Base-by-base conservation (phyloP, 1,140 invertebrate species). In the Drosophila sproati region DNA sequence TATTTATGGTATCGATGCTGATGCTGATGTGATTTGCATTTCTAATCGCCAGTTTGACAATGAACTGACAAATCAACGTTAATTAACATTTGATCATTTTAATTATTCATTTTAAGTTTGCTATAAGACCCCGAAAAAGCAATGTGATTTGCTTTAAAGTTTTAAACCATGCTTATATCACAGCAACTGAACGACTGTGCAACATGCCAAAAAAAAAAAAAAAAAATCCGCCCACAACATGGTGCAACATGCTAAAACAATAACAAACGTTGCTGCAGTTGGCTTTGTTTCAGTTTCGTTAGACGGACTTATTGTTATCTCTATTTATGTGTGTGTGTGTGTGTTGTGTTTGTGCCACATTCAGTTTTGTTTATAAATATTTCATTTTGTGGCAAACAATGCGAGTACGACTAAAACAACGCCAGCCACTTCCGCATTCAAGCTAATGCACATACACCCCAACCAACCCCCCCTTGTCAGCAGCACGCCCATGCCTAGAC, bases 271-370 rank as follows among this genome's bases (percentile, higher is more conserved):
- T 43, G n/a, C 50, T 28, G 7, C 39, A 10, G 12, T 32, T 50
- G 39, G 47, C 57, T 73, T 80, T 79, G 71, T 75, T 83, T 63
- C 41, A 45, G 55, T 63, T 62, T 52, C 29, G 47, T 67, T 64
- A 51, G 43, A 31, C 29, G 59, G 34, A 51, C 41, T 57, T 34
- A 39, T 67, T 69, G 52, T 61, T 85, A 73, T 73, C 67, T 77
- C 78, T 57, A 4, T 5, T 8, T 34, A 5, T 61, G 4, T 48
- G n/a, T 47, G 39, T 67, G 63, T 73, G 77, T 89, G 64, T 88
- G 62, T 67, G 63, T 20, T 20, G 20, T 73, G 77, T 89, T 60
- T 88, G 62, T 80, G 85, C 80, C 80, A 89, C 85, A 88, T 83
- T 80, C 85, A 69, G 78, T 80, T 78, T 60, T 69, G 73, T 76